Conservation (phyloP, 2,888 invertebrate species). For the Acheta domesticus region DNA sequence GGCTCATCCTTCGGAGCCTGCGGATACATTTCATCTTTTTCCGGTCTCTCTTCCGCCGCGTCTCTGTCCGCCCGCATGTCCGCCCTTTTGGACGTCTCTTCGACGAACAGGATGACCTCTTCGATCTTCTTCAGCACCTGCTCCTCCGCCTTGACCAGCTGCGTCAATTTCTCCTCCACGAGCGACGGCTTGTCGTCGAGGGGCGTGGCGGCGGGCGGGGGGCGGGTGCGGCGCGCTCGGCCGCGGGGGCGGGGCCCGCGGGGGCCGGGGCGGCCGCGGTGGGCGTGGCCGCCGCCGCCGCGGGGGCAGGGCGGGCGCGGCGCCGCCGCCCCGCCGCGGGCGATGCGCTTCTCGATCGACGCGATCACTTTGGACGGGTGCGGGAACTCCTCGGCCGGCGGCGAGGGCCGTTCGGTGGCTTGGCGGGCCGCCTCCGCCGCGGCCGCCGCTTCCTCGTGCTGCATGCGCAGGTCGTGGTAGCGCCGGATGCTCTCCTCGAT, state of each 20-base stretch:
- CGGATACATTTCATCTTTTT: constrained; percentile 39
- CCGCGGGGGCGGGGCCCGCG: background rate
- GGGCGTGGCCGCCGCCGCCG: background rate
- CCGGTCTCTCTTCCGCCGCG: constrained; percentile 25
- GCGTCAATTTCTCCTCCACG: constrained; percentile 36
- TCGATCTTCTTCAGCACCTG: constrained; percentile 36
- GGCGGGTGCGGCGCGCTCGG: background rate
- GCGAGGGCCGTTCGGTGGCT: constrained; percentile 18
- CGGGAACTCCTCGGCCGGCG: constrained; percentile 39
- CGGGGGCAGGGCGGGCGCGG: background rate
- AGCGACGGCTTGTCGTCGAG: constrained; percentile 35
- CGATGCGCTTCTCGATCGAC: constrained; percentile 44
- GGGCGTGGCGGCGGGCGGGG: background rate
- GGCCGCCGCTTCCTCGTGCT: background rate
- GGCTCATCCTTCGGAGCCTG: constrained; percentile 3
- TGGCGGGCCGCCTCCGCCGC: constrained; percentile 19
- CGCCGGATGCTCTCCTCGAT: background rate
- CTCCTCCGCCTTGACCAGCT: constrained; percentile 36
- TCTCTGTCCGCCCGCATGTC: constrained; percentile 23
- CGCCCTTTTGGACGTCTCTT: constrained; percentile 29
- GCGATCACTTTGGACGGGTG: constrained; percentile 45
- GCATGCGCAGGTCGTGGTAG: background rate
- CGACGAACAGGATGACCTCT: constrained; percentile 36
- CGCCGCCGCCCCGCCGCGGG: constrained; percentile 27
- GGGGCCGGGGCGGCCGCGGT: background rate